phyloP scores from a whole-genome alignment of 2,888 invertebrate species.

The Orgyia antiqua region DNA sequence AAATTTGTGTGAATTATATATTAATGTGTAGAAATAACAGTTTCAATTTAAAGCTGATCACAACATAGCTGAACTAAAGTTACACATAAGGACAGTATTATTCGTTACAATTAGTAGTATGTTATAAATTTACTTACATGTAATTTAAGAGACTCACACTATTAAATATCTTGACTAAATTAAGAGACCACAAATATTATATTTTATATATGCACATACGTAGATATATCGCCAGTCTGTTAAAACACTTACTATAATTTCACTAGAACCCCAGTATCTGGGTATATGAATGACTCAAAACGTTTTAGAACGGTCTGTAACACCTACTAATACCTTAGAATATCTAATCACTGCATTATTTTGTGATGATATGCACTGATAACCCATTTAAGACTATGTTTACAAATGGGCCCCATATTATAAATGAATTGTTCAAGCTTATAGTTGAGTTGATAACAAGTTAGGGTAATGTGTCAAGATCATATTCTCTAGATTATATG shows the following conservation, averaged over 20 bases:
- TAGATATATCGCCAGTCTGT: conserved; percentile 78
- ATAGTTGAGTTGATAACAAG: conserved; percentile 52
- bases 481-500: conserved; percentile 57
- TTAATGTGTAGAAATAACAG: conserved; percentile 70
- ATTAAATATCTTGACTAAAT: conserved; percentile 77
- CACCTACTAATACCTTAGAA: conserved; percentile 77
- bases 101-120: conserved; percentile 64
- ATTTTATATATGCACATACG: conserved; percentile 72
- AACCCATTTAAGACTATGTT: conserved; percentile 63
- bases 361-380: conserved; percentile 79
- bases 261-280: conserved; percentile 73
- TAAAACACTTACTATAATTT: conserved; percentile 74
- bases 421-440: conserved; percentile 56
- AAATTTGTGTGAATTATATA: conserved; percentile 64
- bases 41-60: conserved; percentile 74
- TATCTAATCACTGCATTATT: conserved; percentile 76
- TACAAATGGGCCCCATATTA: conserved; percentile 51
- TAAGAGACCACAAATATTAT: conserved; percentile 75
- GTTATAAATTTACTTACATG: conserved; percentile 66
- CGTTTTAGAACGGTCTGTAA: conserved; percentile 71
- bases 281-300: conserved; percentile 70
- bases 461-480: conserved; percentile 60
- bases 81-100: conserved; percentile 71
- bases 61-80: conserved; percentile 74
- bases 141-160: conserved; percentile 74